Percentiles rank a stretch among this genome's conserved stretches.
Evolutionary conservation across 2,888 invertebrate species (phyloP).

Genomic region (Drosophila eohydei): DNA sequence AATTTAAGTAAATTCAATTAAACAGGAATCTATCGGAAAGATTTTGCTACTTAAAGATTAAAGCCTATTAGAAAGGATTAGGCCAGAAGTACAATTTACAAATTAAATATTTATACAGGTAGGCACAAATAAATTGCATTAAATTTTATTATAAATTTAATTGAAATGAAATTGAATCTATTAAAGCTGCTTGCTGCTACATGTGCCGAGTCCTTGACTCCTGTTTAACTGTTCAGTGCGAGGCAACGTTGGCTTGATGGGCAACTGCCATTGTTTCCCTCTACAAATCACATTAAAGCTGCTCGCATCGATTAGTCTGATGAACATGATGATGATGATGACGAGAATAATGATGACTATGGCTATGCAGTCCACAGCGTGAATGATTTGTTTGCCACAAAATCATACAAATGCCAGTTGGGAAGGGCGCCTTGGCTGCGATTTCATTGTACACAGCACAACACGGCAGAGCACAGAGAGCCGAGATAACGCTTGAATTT

Average conservation of each 20-base stretch:
- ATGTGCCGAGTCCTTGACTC: not conserved
- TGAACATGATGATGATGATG: not conserved
- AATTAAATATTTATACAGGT: not conserved
- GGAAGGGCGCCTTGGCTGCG: not conserved
- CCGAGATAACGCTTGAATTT: conserved; percentile 3
- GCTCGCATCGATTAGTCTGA: conserved; percentile 15
- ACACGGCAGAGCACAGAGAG: not conserved
- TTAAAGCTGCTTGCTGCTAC: not conserved
- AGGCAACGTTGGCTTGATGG: not conserved
- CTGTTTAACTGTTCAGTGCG: not conserved
- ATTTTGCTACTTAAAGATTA: not conserved
- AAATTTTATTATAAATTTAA: not conserved
- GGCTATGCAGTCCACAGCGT: not conserved
- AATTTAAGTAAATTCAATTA: conserved; percentile 1
- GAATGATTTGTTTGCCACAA: not conserved
- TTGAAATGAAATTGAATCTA: not conserved
- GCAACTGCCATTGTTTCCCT: not conserved
- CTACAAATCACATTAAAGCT: conserved; percentile 1
- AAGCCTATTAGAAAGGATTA: not conserved
- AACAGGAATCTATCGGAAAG: not conserved
- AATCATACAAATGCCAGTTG: not conserved
- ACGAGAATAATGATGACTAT: not conserved
- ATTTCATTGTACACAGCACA: not conserved
- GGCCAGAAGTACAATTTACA: not conserved
- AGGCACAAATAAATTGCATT: not conserved